These are phyloP conservation scores for Melanostoma scalare DNA, from an alignment of 2,888 invertebrate species.

Conservation along the genomic window DNA sequence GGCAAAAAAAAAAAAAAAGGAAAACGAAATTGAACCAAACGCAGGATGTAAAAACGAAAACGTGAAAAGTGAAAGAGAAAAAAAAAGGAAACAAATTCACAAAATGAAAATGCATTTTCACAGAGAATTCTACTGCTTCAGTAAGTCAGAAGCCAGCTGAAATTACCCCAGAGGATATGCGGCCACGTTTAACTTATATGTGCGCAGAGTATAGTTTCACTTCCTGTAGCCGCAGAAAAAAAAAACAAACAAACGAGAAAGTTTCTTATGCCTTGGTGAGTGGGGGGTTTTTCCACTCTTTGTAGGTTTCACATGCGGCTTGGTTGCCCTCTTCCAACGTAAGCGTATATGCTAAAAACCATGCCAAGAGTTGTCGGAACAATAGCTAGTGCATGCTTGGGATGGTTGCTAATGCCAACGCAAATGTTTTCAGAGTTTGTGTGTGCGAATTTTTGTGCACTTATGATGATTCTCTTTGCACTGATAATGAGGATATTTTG, in stretches of 20 bases:
- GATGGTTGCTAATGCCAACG: constrained; percentile 43
- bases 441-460: constrained; percentile 9
- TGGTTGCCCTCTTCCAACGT: constrained; percentile 10
- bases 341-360: constrained; percentile 19
- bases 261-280: constrained; percentile 32
- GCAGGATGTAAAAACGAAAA: constrained; percentile 67
- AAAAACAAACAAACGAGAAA: constrained; percentile 8
- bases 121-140: constrained; percentile 40
- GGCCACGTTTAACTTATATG: constrained; percentile 33
- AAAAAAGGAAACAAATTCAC: constrained; percentile 7
- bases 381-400: constrained; percentile 51
- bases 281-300: constrained; percentile 2
- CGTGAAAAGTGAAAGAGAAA: constrained; percentile 61
- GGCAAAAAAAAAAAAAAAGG: constrained; percentile 29
- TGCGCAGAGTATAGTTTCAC: constrained; percentile 46
- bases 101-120: constrained; percentile 32
- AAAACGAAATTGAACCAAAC: constrained; percentile 47
- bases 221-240: constrained; percentile 42
- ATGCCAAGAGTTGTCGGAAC: constrained; percentile 56
- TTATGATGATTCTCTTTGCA: constrained; percentile 36
- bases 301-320: constrained; percentile 30
- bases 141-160: constrained; percentile 57
- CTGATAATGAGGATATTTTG: constrained; percentile 61
- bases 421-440: constrained; percentile 25
- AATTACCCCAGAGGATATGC: constrained; percentile 64